Evolutionary conservation across 2,888 invertebrate genomes (phyloP).

Genomic region (Dorcus hopei): DNA sequence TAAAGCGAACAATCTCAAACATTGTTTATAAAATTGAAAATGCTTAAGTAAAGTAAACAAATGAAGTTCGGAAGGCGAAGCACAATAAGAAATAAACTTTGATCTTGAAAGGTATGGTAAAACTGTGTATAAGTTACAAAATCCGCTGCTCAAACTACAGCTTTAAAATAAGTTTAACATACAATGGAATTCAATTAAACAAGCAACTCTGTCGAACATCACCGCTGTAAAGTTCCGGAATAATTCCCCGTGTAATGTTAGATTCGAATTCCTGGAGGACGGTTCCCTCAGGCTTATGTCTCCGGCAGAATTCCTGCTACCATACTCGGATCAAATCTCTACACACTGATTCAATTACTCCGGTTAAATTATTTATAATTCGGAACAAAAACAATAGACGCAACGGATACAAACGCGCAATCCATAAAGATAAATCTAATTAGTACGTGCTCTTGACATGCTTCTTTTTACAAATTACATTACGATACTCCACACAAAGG

Average conservation of each 20-base stretch:
- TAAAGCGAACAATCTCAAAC: not conserved
- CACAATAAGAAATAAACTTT: not conserved
- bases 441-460: no score
- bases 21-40: not conserved
- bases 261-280: slow-evolving; percentile 37
- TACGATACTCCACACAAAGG: no score
- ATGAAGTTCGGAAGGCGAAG: not conserved
- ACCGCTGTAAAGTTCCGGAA: slow-evolving; percentile 36
- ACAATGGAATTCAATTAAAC: slow-evolving; percentile 46
- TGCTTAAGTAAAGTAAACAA: not conserved
- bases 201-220: slow-evolving; percentile 42
- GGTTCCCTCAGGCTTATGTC: slow-evolving; percentile 25
- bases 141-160: not conserved
- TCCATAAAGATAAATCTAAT: no score
- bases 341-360: no score
- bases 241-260: slow-evolving; percentile 41
- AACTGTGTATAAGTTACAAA: not conserved
- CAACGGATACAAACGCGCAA: no score
- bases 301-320: slow-evolving; percentile 18
- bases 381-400: no score
- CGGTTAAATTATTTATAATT: no score
- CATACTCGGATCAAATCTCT: slow-evolving; percentile 3
- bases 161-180: slow-evolving; percentile 40
- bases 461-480: no score
- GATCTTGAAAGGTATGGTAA: not conserved